Percentiles rank a stretch among this genome's conserved stretches.
Conservation (phyloP, 2,888 invertebrate genomes). For the Cabera pusaria region DNA sequence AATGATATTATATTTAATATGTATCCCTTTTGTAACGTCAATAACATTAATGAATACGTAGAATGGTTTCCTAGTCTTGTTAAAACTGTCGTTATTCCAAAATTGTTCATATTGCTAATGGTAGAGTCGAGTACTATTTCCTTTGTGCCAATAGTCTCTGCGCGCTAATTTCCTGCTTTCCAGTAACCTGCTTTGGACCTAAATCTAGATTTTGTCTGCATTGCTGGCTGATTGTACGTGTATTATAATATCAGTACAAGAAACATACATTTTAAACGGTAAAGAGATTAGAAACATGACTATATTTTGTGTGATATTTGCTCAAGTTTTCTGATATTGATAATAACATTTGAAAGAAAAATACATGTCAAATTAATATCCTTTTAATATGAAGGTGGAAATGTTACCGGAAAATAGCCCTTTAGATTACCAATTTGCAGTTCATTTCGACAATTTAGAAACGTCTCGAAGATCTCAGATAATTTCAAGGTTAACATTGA, state of each 20-base stretch:
- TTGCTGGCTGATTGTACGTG: no score
- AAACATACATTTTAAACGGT: no score
- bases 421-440: slow-evolving; percentile 7
- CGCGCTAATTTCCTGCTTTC: slow-evolving; percentile 60
- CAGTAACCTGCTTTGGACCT: slow-evolving; percentile 45
- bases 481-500: slow-evolving; percentile 14
- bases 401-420: not conserved
- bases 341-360: no score
- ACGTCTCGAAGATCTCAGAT: slow-evolving; percentile 6
- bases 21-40: no score
- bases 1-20: no score
- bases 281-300: no score
- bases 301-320: no score
- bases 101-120: slow-evolving; percentile 36
- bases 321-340: no score
- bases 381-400: no score
- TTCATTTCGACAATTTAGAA: slow-evolving; percentile 9
- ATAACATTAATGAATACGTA: no score
- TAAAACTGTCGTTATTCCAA: not conserved
- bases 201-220: slow-evolving; percentile 46
- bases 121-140: slow-evolving; percentile 53
- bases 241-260: no score
- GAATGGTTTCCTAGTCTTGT: slow-evolving; percentile 1
- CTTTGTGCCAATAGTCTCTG: slow-evolving; percentile 65
- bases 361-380: no score